Evolutionary conservation across 2,888 invertebrate species (phyloP).

Genomic region (Melitaea athalia): DNA sequence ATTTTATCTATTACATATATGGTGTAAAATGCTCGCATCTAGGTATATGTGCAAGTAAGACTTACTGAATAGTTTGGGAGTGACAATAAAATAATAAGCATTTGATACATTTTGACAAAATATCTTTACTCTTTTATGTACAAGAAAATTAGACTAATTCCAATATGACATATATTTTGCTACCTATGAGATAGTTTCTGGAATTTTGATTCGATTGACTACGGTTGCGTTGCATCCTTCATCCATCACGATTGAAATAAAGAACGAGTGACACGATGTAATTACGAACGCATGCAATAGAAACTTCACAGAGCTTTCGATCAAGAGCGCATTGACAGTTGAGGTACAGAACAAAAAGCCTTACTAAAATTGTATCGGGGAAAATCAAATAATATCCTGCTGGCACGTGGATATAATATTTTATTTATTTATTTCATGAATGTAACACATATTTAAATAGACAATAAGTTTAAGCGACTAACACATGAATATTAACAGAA

Average conservation of each 20-base stretch:
- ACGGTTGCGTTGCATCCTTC: too few relatives aligned
- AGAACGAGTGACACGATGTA: background rate
- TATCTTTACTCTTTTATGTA: too few relatives aligned
- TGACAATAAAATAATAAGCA: too few relatives aligned
- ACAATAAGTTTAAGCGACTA: background rate
- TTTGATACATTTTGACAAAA: too few relatives aligned
- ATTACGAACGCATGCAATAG: constrained; percentile 3
- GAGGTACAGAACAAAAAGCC: background rate
- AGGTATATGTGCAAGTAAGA: too few relatives aligned
- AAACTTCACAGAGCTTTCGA: background rate
- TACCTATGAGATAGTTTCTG: too few relatives aligned
- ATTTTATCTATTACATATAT: too few relatives aligned
- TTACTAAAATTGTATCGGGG: background rate
- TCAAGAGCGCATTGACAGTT: background rate
- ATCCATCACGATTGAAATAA: background rate
- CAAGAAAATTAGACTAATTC: too few relatives aligned
- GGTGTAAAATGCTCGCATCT: too few relatives aligned
- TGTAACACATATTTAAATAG: background rate
- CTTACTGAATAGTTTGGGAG: too few relatives aligned
- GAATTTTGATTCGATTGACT: too few relatives aligned
- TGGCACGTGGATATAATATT: background rate
- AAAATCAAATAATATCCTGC: background rate
- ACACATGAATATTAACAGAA: background rate
- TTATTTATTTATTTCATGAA: background rate
- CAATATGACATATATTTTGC: too few relatives aligned